Conservation (phyloP, 2,888 invertebrate species). For the Halictus ligatus region DNA sequence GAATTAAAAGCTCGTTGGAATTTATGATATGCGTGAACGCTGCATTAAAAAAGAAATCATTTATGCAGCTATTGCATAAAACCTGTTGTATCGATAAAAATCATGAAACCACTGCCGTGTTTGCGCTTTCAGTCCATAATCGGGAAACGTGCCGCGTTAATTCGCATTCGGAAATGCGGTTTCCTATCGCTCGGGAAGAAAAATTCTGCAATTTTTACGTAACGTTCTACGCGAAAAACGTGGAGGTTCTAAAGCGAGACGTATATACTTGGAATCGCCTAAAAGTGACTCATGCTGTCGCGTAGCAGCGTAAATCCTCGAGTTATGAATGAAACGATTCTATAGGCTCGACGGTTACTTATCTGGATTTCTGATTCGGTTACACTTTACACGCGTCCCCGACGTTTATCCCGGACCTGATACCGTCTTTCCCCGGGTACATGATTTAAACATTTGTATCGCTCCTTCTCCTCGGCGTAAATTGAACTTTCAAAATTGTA, state of each 20-base stretch:
- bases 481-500: neutral
- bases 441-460: neutral
- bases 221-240: slow-evolving; percentile 10
- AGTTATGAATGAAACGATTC: slow-evolving; percentile 58
- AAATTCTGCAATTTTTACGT: neutral
- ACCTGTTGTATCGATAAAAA: neutral
- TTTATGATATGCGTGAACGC: neutral
- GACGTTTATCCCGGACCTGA: neutral
- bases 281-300: slow-evolving; percentile 49
- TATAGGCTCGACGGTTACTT: slow-evolving; percentile 29
- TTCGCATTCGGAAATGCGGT: neutral
- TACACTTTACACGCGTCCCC: slow-evolving; percentile 33
- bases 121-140: neutral
- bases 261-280: slow-evolving; percentile 45
- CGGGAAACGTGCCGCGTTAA: neutral
- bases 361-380: slow-evolving; percentile 45
- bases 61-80: neutral
- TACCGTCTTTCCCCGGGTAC: neutral
- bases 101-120: neutral
- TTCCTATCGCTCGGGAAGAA: neutral
- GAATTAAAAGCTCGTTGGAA: neutral
- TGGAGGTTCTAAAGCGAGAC: neutral
- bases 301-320: slow-evolving; percentile 39
- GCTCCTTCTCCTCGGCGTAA: neutral
- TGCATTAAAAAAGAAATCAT: neutral